phyloP scores from a whole-genome alignment of 2,113 vertebrate species.

The Urocitellus parryii region DNA sequence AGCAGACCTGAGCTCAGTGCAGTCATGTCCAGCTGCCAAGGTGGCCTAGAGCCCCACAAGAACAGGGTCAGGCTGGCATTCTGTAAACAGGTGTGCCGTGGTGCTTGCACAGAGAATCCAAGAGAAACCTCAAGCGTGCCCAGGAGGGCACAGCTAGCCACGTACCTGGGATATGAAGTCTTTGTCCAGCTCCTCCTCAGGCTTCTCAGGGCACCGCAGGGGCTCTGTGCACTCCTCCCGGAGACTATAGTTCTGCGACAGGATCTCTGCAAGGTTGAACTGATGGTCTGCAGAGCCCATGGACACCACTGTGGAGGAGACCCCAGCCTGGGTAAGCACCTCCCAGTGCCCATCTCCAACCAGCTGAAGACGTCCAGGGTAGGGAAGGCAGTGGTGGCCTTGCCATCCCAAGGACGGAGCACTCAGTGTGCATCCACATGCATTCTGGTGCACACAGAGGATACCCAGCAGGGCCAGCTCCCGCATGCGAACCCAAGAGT shows the following conservation, averaged over 20 bases:
- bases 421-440: neutral
- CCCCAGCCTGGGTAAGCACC: neutral
- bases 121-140: neutral
- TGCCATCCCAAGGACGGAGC: neutral
- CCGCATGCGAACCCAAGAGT: too few relatives aligned
- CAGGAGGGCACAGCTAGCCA: neutral
- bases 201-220: slow-evolving; percentile 74
- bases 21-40: too few relatives aligned
- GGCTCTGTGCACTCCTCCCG: slow-evolving; percentile 84
- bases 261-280: slow-evolving; percentile 90
- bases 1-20: neutral
- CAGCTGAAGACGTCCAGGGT: rapidly evolving
- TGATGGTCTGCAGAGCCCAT: slow-evolving; percentile 89
- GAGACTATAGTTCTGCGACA: slow-evolving; percentile 89
- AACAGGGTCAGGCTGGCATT: neutral
- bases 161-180: slow-evolving; percentile 86
- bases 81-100: neutral
- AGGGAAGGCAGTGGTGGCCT: neutral
- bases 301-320: slow-evolving; percentile 85
- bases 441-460: too few relatives aligned
- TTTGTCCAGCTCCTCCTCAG: slow-evolving; percentile 89
- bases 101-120: too few relatives aligned
- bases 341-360: rapidly evolving
- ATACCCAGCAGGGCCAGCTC: neutral
- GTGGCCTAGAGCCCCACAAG: too few relatives aligned